These are phyloP conservation scores for Notothenia rossii DNA, from an alignment of 2,113 vertebrate genomes.

Conservation along the genomic window DNA sequence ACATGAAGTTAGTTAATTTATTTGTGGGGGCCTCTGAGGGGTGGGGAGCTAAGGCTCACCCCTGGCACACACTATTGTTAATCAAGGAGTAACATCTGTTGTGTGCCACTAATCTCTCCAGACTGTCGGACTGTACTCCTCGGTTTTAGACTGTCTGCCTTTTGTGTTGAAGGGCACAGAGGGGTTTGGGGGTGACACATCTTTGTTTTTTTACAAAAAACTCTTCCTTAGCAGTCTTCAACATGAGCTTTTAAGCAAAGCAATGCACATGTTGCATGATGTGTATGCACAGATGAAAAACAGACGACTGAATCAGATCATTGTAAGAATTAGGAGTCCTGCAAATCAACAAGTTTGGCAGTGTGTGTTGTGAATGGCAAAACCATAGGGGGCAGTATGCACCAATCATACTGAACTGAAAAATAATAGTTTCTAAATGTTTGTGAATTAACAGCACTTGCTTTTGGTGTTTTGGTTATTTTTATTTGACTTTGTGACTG, in stretches of 20 bases:
- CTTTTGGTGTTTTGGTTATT: constrained; percentile 3
- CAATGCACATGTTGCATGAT: constrained; percentile 5
- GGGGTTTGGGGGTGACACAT: constrained; percentile 33
- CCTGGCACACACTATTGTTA: constrained; percentile 79
- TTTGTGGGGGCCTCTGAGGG: constrained; percentile 56
- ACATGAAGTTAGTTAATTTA: constrained; percentile 30
- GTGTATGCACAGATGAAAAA: neutral
- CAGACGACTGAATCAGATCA: constrained; percentile 16
- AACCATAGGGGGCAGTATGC: constrained; percentile 70
- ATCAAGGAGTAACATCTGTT: constrained; percentile 82
- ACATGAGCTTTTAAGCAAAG: neutral
- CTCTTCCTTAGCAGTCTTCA: neutral
- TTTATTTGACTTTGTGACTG: constrained; percentile 29
- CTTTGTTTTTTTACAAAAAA: constrained; percentile 20
- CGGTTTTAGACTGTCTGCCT: constrained; percentile 73
- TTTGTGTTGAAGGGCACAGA: constrained; percentile 62
- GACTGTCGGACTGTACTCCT: constrained; percentile 59
- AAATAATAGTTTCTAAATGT: neutral
- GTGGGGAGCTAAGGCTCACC: constrained; percentile 68
- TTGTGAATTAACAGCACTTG: constrained; percentile 3
- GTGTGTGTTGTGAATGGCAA: constrained; percentile 39
- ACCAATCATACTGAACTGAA: constrained; percentile 36
- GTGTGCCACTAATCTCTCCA: constrained; percentile 76
- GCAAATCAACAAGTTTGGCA: constrained; percentile 38
- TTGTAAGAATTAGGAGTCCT: neutral